phyloP scores from a whole-genome alignment of 2,797 vertebrate genomes.

The Hoplostethus mediterraneus region DNA sequence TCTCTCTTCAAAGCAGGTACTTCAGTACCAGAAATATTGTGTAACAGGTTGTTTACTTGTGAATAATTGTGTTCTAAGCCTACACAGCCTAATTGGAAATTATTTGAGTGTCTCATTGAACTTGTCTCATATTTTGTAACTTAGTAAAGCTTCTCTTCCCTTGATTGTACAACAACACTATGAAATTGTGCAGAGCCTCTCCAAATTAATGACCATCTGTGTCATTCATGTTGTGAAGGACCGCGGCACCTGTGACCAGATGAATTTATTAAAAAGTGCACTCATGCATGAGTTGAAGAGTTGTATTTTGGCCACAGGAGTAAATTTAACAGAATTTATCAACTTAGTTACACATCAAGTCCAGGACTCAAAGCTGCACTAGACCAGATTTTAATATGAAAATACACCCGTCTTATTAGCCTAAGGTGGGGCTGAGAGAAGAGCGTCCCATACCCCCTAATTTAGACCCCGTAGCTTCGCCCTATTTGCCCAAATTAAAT shows the following conservation, averaged over 20 bases:
- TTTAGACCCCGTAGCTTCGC: too few relatives aligned
- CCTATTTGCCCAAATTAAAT: too few relatives aligned
- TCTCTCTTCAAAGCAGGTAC: neutral
- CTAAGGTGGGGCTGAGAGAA: too few relatives aligned
- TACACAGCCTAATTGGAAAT: neutral
- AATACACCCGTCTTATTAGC: neutral
- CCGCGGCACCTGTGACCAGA: neutral
- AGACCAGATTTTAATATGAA: neutral
- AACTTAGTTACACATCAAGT: neutral
- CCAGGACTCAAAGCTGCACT: neutral
- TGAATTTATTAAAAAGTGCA: conserved; percentile 12
- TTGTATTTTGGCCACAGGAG: neutral
- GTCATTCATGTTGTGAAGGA: neutral
- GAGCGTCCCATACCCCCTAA: too few relatives aligned
- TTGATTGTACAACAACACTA: neutral
- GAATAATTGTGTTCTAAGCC: neutral
- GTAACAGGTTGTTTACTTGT: neutral
- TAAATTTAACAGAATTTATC: neutral
- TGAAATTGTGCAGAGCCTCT: neutral
- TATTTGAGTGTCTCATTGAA: neutral
- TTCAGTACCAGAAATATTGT: neutral
- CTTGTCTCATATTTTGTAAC: neutral
- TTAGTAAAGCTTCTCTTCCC: neutral
- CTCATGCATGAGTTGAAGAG: neutral
- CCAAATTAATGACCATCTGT: conserved; percentile 9